Percentiles rank a stretch among this genome's conserved stretches.
Evolutionary conservation across 2,888 invertebrate species (phyloP).

Genomic region (Lochmaea capreae): DNA sequence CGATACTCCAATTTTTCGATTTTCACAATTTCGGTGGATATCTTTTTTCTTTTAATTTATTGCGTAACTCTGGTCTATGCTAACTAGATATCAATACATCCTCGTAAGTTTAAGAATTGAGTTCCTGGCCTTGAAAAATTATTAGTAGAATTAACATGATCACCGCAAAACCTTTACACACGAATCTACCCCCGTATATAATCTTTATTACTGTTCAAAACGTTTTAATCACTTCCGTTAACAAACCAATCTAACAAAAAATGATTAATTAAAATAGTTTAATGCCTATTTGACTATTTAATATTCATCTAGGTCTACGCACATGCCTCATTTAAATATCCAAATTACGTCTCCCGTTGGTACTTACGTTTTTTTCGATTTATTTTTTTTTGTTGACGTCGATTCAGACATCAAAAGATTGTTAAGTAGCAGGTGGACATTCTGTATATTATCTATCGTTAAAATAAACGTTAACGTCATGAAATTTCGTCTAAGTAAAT

Average conservation of each 20-base stretch:
- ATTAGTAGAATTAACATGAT: too few species aligned
- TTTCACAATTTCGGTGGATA: too few species aligned
- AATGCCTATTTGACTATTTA: conserved; percentile 5
- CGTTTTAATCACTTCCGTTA: conserved; percentile 2
- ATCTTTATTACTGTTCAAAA: background rate
- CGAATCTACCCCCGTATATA: background rate
- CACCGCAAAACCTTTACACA: background rate
- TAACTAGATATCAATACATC: too few species aligned
- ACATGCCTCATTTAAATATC: conserved; percentile 52
- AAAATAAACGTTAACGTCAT: conserved; percentile 36
- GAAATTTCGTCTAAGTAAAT: conserved; percentile 30
- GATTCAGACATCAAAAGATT: conserved; percentile 49
- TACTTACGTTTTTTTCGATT: conserved; percentile 17
- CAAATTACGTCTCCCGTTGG: conserved; percentile 52
- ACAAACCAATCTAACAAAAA: conserved; percentile 6
- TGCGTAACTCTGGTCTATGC: too few species aligned
- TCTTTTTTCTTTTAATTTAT: too few species aligned
- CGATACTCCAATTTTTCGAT: too few species aligned
- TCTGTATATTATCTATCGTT: conserved; percentile 35
- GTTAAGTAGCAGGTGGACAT: conserved; percentile 49
- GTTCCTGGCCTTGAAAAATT: too few species aligned
- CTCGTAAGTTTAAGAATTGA: too few species aligned
- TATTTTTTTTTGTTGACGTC: conserved; percentile 47
- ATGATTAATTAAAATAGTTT: conserved; percentile 22
- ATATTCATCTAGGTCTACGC: conserved; percentile 28